Base-by-base conservation (phyloP, 2,113 vertebrate species). In the Columba livia region DNA sequence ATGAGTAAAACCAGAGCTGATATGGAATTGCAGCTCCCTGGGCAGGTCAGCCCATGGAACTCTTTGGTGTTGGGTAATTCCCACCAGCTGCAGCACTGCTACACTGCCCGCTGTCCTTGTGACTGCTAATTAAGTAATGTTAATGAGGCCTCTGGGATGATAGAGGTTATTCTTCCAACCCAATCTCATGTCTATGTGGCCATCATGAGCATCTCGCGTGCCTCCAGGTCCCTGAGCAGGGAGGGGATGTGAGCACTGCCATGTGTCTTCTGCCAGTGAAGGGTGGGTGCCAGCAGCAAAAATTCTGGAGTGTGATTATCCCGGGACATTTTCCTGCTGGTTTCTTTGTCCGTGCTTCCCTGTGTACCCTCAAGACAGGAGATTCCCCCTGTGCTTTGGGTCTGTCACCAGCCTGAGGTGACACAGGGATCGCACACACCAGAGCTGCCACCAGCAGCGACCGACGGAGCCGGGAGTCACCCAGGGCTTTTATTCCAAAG, bases 371-470 rank as follows among this genome's bases (percentile, higher is more conserved):
- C 23, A 17, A 89, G 42, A 32, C 10, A 1, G 0, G 0, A 17
- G 8, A n/a, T 70, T 19, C 44, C 64, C n/a, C 11, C 0, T 0
- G 8, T 5, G 12, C 10, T 56, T 9, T 11, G 51, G 47, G 31
- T 29, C 28, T 6, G 10, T 26, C 8, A 20, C n/a, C 16, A 1
- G 36, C n/a, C 89, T 66, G 54, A 31, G 9, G 57, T 3, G 51
- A 11, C 2, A 2, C 20, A 13, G 21, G 3, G 61, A 2, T n/a
- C 34, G 75, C 29, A 44, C 53, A 11, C 60, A 0, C 26, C 47
- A 0, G 0, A 38, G 18, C 38, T 47, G 58, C 66, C 11, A 3
- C 62, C 18, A 7, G 40, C 42, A 10, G 0, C 0, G 0, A 8
- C 1, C 1, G 40, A 26, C 6, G 48, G 71, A 69, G 54, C 20